A percentile compares a stretch with the other conserved stretches of the same genome.
These are phyloP conservation scores for Picathartes gymnocephalus DNA, from an alignment of 2,113 vertebrate genomes.

Conservation along the genomic window DNA sequence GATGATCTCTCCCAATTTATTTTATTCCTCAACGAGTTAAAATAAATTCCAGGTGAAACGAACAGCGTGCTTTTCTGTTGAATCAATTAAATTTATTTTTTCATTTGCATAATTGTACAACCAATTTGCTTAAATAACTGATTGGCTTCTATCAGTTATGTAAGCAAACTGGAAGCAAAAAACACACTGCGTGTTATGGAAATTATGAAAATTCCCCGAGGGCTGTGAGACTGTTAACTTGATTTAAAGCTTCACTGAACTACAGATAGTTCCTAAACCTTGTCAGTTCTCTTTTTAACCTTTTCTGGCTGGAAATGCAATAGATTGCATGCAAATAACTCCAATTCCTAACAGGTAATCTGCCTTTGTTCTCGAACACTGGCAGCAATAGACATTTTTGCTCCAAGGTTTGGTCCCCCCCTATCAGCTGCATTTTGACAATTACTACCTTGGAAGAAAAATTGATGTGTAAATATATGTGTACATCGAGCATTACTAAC, in stretches of 20 bases:
- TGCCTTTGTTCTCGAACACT: neutral
- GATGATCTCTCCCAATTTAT: neutral
- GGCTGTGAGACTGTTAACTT: neutral
- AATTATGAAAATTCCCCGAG: neutral
- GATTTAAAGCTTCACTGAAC: slow-evolving; percentile 10
- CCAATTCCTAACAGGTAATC: neutral
- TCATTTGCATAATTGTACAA: neutral
- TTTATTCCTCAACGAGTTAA: neutral
- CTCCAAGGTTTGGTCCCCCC: fast-evolving
- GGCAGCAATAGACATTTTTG: neutral
- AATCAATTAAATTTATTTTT: neutral
- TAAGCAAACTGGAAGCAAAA: neutral
- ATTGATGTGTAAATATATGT: fast-evolving
- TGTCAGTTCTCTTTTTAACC: neutral
- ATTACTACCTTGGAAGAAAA: neutral
- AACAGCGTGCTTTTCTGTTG: neutral
- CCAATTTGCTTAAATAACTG: slow-evolving; percentile 7
- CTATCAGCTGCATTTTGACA: neutral
- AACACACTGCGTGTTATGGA: neutral
- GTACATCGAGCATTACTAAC: neutral
- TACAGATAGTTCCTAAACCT: neutral
- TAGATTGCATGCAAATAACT: neutral
- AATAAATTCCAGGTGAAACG: neutral
- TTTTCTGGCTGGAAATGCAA: neutral
- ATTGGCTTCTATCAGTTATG: too few species aligned